A percentile compares a stretch with the other conserved stretches of the same genome.
phyloP scores from a whole-genome alignment of 53 echinoderm and acorn worm genomes.

The Arbacia lixula region DNA sequence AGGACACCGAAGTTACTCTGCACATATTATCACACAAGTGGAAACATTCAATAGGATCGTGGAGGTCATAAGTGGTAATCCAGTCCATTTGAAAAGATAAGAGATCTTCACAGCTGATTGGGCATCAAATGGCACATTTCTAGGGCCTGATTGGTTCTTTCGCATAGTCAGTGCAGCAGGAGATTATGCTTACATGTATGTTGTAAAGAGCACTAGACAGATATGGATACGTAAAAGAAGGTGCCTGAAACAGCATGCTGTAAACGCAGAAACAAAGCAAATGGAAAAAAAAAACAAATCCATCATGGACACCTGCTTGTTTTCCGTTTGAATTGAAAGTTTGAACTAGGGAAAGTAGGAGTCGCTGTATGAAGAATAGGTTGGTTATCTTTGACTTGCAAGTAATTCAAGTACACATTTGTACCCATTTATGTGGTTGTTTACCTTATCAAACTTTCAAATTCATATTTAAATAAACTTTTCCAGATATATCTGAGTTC shows the following conservation, averaged over 20 bases:
- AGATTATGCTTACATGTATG: conserved; percentile 59
- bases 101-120: conserved; percentile 35
- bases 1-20: conserved; percentile 14
- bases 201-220: conserved; percentile 53
- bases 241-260: conserved; percentile 53
- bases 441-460: conserved; percentile 19
- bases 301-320: conserved; percentile 36
- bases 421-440: conserved; percentile 30
- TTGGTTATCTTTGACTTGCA: conserved; percentile 16
- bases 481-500: too few species aligned
- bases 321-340: background rate
- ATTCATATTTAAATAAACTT: too few species aligned
- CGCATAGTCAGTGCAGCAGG: conserved; percentile 61
- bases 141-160: conserved; percentile 57
- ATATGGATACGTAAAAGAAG: conserved; percentile 62
- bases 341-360: conserved; percentile 38
- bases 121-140: conserved; percentile 17
- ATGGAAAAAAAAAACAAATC: conserved; percentile 33
- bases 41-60: conserved; percentile 25
- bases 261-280: conserved; percentile 16
- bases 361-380: conserved; percentile 20
- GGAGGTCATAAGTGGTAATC: conserved; percentile 20
- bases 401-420: conserved; percentile 28
- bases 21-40: conserved; percentile 20
- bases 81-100: conserved; percentile 23